Evolutionary conservation across 2,113 vertebrate genomes (phyloP), one percentile per base, ranked within the genome.

Genomic region (Cyprinus carpio): DNA sequence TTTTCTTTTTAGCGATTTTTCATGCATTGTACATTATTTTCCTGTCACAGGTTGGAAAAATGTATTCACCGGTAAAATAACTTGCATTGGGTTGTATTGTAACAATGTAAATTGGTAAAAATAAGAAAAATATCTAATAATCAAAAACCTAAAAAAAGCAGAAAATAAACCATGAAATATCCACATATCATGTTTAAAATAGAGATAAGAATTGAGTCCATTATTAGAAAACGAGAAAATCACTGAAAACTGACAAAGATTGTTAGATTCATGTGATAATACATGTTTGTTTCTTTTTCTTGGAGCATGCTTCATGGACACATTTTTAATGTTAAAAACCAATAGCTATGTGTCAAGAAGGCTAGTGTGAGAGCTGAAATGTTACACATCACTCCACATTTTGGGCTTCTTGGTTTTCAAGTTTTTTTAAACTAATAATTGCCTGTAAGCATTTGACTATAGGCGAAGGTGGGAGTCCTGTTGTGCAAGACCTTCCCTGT

Each of bases 391-490:
- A 58, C 56, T 12, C 31, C 56, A 40, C 77, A 67, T 81, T 65
- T 46, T 81, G 29, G 37, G 9, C n/a, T 49, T 18, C 43, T 25
- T 75, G n/a, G 34, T 75, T 75, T 75, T 13, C 43, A 75, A n/a
- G 9, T 75, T 58, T 37, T 56, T 56, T 43, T 43, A 9, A 20
- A 46, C 12, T 65, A 79, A n/a, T 49, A 29, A 49, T 20, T 81
- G 78, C n/a, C 60, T 65, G 60, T 56, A 75, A 37, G 34, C 76
- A 43, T 85, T 87, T 85, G 79, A 64, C 20, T 43, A 29, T 43
- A 56, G 54, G 64, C 84, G 69, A 37, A 76, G 15, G 49, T 72
- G 67, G 67, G 74, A 74, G 64, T 43, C 60, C 37, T 37, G 23
- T 71, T 81, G 16, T 58, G 16, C 27, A 34, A 58, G n/a, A 69